These are phyloP conservation scores for Cirrhinus mrigala DNA, from an alignment of 2,797 vertebrate species.

Conservation along the genomic window DNA sequence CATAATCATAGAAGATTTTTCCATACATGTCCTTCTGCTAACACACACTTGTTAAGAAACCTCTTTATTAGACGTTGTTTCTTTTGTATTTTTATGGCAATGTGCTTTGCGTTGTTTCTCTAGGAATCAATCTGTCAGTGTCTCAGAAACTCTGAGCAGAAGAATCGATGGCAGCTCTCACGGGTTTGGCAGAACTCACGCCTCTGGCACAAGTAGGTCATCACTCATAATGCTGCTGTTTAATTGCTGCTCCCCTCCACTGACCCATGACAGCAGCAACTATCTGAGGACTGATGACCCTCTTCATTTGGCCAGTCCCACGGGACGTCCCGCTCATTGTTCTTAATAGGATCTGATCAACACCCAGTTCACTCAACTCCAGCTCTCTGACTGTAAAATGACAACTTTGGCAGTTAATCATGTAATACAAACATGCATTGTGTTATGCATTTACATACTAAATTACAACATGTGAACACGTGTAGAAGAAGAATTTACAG, in stretches of 20 bases:
- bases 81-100: background rate
- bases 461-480: background rate
- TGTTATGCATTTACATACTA: background rate
- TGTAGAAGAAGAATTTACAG: background rate
- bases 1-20: background rate
- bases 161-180: background rate
- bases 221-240: conserved; percentile 51
- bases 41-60: background rate
- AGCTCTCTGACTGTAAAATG: background rate
- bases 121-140: background rate
- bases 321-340: conserved; percentile 65
- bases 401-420: background rate
- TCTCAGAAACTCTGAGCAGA: background rate
- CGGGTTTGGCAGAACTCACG: conserved; percentile 13
- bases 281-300: conserved; percentile 71
- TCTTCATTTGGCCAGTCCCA: conserved; percentile 65
- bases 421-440: background rate
- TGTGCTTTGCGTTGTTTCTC: background rate
- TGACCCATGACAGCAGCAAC: conserved; percentile 64
- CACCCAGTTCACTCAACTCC: conserved; percentile 54
- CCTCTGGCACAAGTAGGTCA: conserved; percentile 18
- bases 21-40: background rate
- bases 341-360: conserved; percentile 65
- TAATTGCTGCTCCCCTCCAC: conserved; percentile 51
- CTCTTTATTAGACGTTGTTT: background rate